These are phyloP conservation scores for Cyprinodon variegatus DNA, from an alignment of 2,113 vertebrate genomes.

Conservation along the genomic window DNA sequence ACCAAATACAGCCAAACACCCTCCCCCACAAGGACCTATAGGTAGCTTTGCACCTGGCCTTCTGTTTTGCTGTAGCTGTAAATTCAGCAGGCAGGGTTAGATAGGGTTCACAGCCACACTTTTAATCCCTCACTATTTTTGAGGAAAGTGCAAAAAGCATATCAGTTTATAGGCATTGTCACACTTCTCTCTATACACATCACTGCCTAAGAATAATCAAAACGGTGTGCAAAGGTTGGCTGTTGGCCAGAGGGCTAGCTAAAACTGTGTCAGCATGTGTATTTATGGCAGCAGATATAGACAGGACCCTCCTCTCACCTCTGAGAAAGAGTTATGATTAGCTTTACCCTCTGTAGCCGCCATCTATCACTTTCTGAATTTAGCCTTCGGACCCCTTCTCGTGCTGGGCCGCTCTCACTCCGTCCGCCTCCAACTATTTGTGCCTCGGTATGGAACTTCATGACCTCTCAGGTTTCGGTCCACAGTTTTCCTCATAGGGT, in stretches of 20 bases:
- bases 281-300: slow-evolving; percentile 80
- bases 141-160: slow-evolving; percentile 44
- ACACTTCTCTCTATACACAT: slow-evolving; percentile 44
- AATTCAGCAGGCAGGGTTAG: slow-evolving; percentile 42
- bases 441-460: slow-evolving; percentile 60
- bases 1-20: slow-evolving; percentile 66
- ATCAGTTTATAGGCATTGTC: slow-evolving; percentile 51
- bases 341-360: slow-evolving; percentile 64
- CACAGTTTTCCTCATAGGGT: slow-evolving; percentile 52
- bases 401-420: slow-evolving; percentile 56
- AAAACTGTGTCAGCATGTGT: slow-evolving; percentile 76
- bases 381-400: slow-evolving; percentile 57
- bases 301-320: slow-evolving; percentile 75
- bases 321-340: slow-evolving; percentile 78
- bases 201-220: slow-evolving; percentile 62
- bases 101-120: slow-evolving; percentile 19
- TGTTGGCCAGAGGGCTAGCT: slow-evolving; percentile 56
- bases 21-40: slow-evolving; percentile 35
- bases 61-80: slow-evolving; percentile 46
- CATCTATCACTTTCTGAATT: slow-evolving; percentile 71
- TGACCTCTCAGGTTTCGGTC: slow-evolving; percentile 61
- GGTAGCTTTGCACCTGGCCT: slow-evolving; percentile 63
- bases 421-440: slow-evolving; percentile 63
- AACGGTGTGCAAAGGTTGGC: slow-evolving; percentile 46
- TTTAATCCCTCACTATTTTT: slow-evolving; percentile 38